These are phyloP conservation scores for Caranx melampygus DNA, from an alignment of 2,113 vertebrate genomes.

Conservation along the genomic window DNA sequence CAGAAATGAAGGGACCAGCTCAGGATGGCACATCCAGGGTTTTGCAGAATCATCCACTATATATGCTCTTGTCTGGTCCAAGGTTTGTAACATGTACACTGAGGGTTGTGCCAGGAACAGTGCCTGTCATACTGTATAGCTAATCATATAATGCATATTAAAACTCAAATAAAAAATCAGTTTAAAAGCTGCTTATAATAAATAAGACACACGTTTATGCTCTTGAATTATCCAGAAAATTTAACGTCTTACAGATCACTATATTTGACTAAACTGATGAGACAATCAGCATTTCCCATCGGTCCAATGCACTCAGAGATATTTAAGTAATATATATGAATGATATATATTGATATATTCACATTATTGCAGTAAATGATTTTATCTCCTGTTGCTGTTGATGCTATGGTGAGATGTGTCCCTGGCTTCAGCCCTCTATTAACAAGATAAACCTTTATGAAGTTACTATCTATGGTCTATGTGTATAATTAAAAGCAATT, in stretches of 20 bases:
- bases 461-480: not conserved
- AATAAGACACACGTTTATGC: not conserved
- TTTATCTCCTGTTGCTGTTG: not conserved
- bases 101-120: not conserved
- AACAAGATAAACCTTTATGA: not conserved
- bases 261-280: not conserved
- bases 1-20: not conserved
- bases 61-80: not conserved
- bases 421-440: not conserved
- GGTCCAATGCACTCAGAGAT: not conserved
- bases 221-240: not conserved
- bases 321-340: not conserved
- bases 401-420: not conserved
- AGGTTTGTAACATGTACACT: not conserved
- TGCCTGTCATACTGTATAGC: too few species aligned
- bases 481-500: not conserved
- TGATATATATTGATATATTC: too few species aligned
- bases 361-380: not conserved
- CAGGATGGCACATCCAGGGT: not conserved
- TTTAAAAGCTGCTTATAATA: not conserved
- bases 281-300: not conserved
- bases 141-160: too few species aligned
- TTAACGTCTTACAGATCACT: not conserved
- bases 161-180: not conserved
- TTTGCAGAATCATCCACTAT: not conserved